Conservation (phyloP, 2,888 invertebrate genomes). For the Diplolepis rosae region DNA sequence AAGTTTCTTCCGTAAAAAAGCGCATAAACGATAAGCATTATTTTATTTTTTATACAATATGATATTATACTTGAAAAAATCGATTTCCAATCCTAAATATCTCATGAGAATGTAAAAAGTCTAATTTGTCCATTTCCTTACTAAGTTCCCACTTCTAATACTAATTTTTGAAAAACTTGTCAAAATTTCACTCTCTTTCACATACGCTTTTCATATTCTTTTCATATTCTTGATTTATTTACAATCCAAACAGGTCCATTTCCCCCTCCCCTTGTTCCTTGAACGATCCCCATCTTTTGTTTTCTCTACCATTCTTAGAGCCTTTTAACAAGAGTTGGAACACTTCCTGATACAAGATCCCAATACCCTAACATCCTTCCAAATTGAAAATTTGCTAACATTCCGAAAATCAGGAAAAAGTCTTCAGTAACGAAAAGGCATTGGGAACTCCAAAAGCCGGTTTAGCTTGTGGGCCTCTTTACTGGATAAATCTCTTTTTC, state of each 20-base stretch:
- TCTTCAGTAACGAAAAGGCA: background rate
- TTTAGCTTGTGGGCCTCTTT: background rate
- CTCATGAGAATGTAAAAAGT: constrained; percentile 7
- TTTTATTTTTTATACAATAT: background rate
- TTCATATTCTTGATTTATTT: background rate
- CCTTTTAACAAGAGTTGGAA: background rate
- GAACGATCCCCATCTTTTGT: background rate
- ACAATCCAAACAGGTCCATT: background rate
- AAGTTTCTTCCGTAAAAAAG: constrained; percentile 17
- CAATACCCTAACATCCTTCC: background rate
- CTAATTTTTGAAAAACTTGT: background rate
- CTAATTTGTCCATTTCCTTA: background rate
- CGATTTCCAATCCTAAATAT: background rate
- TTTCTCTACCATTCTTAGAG: background rate
- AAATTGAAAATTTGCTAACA: background rate
- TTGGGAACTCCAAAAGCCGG: background rate
- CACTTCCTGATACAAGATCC: background rate
- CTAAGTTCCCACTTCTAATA: background rate
- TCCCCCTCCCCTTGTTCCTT: constrained; percentile 17
- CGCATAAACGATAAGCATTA: constrained; percentile 10
- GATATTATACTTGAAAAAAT: background rate
- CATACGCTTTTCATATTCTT: background rate
- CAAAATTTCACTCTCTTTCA: background rate
- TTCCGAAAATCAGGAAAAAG: background rate
- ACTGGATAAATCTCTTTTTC: constrained; percentile 1